Evolutionary conservation across 2,888 invertebrate species (phyloP), one percentile per base, ranked within the genome.

Genomic region (Coleophora flavipennella): DNA sequence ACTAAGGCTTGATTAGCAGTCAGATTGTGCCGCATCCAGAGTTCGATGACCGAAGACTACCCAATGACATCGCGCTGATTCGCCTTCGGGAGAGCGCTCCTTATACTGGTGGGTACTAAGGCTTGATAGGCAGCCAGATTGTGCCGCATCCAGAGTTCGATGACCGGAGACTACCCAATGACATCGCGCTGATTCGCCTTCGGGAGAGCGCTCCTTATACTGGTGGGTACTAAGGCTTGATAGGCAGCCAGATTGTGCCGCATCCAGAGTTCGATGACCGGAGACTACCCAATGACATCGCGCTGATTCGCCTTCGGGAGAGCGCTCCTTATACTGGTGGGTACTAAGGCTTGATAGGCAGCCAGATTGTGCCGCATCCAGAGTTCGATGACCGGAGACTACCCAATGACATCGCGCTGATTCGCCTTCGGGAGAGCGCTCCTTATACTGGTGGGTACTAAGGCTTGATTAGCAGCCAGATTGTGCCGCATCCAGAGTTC

Each of bases 391-490:
- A 73, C 43, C 40, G 50, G 1, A 55, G 55, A 26, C 68, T 84
- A 0, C 55, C 53, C 28, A 80, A 81, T 42, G 83, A 84, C 44
- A 77, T 84, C 14, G 74, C 80, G 1, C 45, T 84, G 42, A 57
- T 83, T 51, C 61, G 66, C 35, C 66, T 83, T 29, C 49, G 48
- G 2, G 61, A 55, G 10, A 46, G 51, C 26, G 77, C 68, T 1
- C 81, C 80, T 8, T 83, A 79, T 34, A 77, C 76, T 6, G 66
- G 83, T 80, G 54, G 63, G 48, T n/a, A n/a, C n/a, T n/a, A n/a
- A n/a, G n/a, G n/a, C n/a, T n/a, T n/a, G n/a, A n/a, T n/a, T n/a
- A n/a, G n/a, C n/a, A n/a, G n/a, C n/a, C n/a, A n/a, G n/a, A n/a
- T n/a, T n/a, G n/a, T n/a, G n/a, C n/a, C n/a, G n/a, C n/a, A n/a